phyloP scores from a whole-genome alignment of 2,797 vertebrate species.

The Melopsittacus undulatus region DNA sequence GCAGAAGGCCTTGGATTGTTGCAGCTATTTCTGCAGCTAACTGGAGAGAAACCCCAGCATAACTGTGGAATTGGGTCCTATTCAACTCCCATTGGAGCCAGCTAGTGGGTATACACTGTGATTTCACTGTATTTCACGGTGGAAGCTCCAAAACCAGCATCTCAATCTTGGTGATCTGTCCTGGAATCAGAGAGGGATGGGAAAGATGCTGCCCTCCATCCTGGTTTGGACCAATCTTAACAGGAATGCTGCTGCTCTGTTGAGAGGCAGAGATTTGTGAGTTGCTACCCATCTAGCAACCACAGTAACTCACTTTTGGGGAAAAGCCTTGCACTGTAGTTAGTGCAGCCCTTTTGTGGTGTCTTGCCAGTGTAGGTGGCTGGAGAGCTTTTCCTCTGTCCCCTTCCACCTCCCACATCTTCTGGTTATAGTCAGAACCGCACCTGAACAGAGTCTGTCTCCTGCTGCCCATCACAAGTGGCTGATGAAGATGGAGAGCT shows the following conservation, averaged over 20 bases:
- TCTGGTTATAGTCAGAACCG: not conserved
- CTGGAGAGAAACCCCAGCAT: fast-evolving
- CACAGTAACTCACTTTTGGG: not conserved
- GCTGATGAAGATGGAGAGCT: fast-evolving
- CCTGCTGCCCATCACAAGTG: fast-evolving
- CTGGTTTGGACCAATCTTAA: fast-evolving
- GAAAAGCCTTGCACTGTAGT: not conserved
- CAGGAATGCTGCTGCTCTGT: not conserved
- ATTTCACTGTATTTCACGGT: not conserved
- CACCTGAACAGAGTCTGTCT: not conserved
- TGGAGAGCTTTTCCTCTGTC: not conserved
- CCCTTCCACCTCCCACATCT: fast-evolving
- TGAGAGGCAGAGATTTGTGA: not conserved
- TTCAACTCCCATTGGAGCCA: not conserved
- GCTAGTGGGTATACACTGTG: not conserved
- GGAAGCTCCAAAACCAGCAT: not conserved
- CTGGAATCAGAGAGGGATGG: not conserved
- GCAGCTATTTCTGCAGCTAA: not conserved
- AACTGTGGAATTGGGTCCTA: not conserved
- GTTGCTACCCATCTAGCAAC: not conserved
- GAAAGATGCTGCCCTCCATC: fast-evolving
- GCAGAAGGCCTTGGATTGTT: not conserved
- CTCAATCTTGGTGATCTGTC: fast-evolving
- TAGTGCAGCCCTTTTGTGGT: not conserved
- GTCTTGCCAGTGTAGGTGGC: not conserved